Evolutionary conservation across 2,888 invertebrate genomes (phyloP), one percentile per base, ranked within the genome.

Genomic region (Pasiphila rectangulata): DNA sequence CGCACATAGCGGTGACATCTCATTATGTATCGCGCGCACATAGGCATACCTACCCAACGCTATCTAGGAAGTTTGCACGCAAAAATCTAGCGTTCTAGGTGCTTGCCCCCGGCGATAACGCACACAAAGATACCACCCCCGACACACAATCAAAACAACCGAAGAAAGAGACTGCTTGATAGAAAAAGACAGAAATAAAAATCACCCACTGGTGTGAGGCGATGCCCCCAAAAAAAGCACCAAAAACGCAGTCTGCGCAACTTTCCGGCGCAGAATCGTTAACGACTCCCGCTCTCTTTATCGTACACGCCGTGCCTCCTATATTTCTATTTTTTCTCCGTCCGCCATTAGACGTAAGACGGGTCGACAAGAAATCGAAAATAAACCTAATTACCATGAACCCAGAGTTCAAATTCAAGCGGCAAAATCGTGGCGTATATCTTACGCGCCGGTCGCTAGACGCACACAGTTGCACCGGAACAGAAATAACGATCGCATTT

Each of bases 401-500:
- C 0, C 13, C 43, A 71, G 36, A 55, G 60, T 54, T 20, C 46
- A 57, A 46, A 65, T 59, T 79, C 13, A 61, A 44, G 3, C 17
- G 46, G 27, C 41, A 34, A 36, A 13, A 13, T 6, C 15, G 4
- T 69, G 86, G 74, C 76, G 72, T 59, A 75, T 86, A 78, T 62
- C 69, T 72, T 69, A 56, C 62, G 65, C 69, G 69, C 50, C 64
- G 68, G 69, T 54, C 73, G 72, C 71, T 71, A 69, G 72, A 87
- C 87, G 79, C 88, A 88, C 87, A 88, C 88, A 87, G 60, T 71
- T 70, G 72, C 79, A 79, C 83, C 87, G 85, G 85, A 87, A 88
- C 87, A 86, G 88, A 89, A 89, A 89, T 89, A 89, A 89, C 89
- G 89, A 89, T 89, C 89, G 89, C 85, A 84, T 88, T 88, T 88